Base-by-base conservation (phyloP, 2,797 vertebrate species). In the Eulemur coronatus region DNA sequence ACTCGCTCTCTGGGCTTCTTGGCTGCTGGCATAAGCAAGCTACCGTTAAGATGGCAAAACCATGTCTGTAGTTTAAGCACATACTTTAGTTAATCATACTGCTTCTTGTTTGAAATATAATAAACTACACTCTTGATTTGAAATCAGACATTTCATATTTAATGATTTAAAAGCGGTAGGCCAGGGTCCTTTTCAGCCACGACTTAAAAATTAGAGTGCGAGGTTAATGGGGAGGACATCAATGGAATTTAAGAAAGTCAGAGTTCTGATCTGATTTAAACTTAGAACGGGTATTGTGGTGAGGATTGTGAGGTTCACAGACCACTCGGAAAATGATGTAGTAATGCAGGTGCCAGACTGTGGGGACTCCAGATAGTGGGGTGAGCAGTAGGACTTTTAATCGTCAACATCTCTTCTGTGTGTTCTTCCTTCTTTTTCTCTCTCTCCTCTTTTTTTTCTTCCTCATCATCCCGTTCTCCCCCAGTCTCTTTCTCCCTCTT, bases 351-450 rank as follows among this genome's bases (percentile, higher is more conserved):
- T 41, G 24, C 35, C 72, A 69, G 5, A 67, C 1, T 41, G 3
- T 52, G 7, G 3, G 46, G 0, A 8, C 6, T 41, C 4, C 10
- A 26, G 30, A 52, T n/a, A 52, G 14, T 10, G 14, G 69, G 5
- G 4, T 28, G 6, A 84, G 30, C 3, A 20, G 0, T 1, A 50
- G 7, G 0, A 24, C 48, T 73, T 86, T 17, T 22, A 12, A 18
- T 81, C 92, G 12, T 57, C 61, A 90, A 8, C 11, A 61, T 38
- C 12, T 50, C 2, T 7, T 63, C 10, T 78, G 8, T 61, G 9
- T 50, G 0, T 48, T 5, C 0, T 4, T 13, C 1, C 1, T 67
- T 35, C 22, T 38, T 52, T 28, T 5, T 30, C 84, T 76, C 2
- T 6, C 22, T 48, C 26, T 35, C 10, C 33, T 12, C 14, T 4